phyloP scores from a whole-genome alignment of 2,113 vertebrate species.

The Oreochromis tanganicae region DNA sequence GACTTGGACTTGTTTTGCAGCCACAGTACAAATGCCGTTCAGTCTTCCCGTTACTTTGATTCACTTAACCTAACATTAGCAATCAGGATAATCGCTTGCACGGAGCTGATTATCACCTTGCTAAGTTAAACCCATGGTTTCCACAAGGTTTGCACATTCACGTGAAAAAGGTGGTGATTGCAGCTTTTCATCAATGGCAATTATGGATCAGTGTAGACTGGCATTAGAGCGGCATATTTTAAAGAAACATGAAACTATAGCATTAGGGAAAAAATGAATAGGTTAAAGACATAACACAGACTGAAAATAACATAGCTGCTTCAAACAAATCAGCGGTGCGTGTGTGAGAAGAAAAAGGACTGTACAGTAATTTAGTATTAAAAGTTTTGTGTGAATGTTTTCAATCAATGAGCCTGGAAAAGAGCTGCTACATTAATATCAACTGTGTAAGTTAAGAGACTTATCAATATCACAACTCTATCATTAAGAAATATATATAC shows the following conservation, averaged over 20 bases:
- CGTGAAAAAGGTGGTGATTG: neutral
- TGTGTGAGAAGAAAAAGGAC: neutral
- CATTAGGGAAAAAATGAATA: rapidly evolving
- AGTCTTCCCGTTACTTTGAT: neutral
- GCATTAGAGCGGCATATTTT: neutral
- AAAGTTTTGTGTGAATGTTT: neutral
- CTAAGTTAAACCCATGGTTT: neutral
- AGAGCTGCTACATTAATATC: neutral
- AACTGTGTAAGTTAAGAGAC: neutral
- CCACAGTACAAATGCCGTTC: neutral
- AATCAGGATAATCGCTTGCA: neutral
- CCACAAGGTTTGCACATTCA: neutral
- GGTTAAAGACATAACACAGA: neutral
- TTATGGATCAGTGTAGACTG: neutral
- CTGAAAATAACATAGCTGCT: neutral
- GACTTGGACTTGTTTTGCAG: neutral
- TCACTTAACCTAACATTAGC: neutral
- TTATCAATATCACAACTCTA: neutral
- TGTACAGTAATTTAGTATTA: neutral
- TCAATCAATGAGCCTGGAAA: neutral
- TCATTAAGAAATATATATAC: neutral
- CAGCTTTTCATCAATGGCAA: neutral
- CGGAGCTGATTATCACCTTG: neutral
- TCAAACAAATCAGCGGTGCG: neutral
- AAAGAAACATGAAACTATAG: neutral